These are phyloP conservation scores for Valencia hispanica DNA, from an alignment of 2,797 vertebrate genomes.

Conservation along the genomic window DNA sequence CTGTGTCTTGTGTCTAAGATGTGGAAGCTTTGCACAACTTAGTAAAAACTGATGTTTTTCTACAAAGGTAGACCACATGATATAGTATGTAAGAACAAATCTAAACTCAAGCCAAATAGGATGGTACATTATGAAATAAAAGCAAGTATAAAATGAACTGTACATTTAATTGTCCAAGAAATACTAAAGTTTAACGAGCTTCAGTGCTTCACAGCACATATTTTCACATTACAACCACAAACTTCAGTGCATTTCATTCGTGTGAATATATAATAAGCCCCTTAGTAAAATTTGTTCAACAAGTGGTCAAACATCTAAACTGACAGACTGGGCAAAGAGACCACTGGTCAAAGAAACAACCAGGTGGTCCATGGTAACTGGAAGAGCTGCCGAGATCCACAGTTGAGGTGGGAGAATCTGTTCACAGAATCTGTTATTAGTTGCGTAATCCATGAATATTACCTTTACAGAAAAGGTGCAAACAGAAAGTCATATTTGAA, in stretches of 20 bases:
- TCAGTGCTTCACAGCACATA: not conserved
- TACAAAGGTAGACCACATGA: not conserved
- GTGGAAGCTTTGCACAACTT: not conserved
- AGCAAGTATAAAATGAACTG: not conserved
- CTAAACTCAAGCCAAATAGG: too few species aligned
- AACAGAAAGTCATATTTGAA: not conserved
- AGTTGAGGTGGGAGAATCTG: not conserved
- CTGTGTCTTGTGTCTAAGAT: not conserved
- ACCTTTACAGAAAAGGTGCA: not conserved
- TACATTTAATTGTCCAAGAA: not conserved
- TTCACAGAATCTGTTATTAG: not conserved
- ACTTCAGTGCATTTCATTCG: not conserved
- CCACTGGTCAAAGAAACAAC: not conserved
- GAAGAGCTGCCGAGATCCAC: not conserved
- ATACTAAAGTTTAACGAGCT: too few species aligned
- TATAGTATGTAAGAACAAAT: too few species aligned
- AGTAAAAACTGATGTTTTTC: not conserved
- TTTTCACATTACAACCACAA: not conserved
- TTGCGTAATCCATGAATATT: not conserved
- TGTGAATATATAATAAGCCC: not conserved
- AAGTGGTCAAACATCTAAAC: not conserved
- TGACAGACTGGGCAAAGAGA: not conserved
- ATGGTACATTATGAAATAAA: too few species aligned
- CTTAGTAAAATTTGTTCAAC: not conserved
- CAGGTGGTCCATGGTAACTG: not conserved